Conservation (phyloP, 1,140 invertebrate species). For the Leptopilina clavipes region DNA sequence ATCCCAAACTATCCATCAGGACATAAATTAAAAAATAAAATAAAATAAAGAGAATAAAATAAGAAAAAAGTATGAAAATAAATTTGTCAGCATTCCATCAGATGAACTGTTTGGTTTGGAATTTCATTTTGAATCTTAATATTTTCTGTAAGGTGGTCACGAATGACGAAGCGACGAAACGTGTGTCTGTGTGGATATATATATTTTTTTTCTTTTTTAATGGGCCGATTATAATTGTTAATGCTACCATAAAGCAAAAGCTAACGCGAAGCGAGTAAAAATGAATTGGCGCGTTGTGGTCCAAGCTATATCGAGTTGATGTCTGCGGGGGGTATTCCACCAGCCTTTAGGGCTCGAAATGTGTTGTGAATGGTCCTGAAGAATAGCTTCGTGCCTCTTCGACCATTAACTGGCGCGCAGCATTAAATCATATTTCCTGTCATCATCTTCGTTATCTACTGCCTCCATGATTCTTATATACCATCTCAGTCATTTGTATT, state of each 20-base stretch:
- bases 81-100: neutral
- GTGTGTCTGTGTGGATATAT: constrained; percentile 43
- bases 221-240: constrained; percentile 71
- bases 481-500: constrained; percentile 60
- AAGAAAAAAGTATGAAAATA: neutral
- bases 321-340: constrained; percentile 60
- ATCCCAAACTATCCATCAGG: no score
- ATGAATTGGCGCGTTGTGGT: constrained; percentile 50
- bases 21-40: neutral
- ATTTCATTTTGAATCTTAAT: neutral
- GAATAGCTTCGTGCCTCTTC: constrained; percentile 62
- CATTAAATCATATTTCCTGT: constrained; percentile 73
- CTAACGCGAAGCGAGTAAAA: constrained; percentile 46
- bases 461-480: constrained; percentile 60
- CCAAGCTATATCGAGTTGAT: constrained; percentile 46
- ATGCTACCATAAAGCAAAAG: constrained; percentile 68
- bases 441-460: constrained; percentile 72
- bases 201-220: constrained; percentile 43
- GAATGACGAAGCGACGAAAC: constrained; percentile 49
- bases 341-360: constrained; percentile 46
- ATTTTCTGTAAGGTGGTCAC: constrained; percentile 15
- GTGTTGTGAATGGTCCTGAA: constrained; percentile 61
- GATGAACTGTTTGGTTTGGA: neutral
- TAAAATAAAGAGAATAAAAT: no score
- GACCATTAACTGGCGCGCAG: constrained; percentile 66